Conservation (phyloP, 2,113 vertebrate genomes). For the Oncorhynchus gorbuscha region DNA sequence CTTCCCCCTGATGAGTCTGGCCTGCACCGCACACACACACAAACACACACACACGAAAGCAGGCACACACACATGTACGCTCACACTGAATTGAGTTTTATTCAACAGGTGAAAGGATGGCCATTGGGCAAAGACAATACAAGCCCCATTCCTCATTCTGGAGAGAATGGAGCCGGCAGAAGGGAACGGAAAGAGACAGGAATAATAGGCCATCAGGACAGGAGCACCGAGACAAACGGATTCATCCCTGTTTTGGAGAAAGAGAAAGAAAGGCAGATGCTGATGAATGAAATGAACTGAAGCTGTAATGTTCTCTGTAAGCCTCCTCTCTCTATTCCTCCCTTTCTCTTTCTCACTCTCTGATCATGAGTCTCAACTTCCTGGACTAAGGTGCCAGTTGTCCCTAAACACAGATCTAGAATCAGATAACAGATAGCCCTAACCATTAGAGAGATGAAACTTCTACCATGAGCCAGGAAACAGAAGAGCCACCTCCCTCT, state of each 20-base stretch:
- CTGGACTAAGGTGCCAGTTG: too few relatives aligned
- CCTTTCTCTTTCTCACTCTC: neutral
- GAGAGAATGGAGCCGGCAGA: constrained; percentile 51
- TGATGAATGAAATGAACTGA: constrained; percentile 72
- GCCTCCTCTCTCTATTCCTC: neutral
- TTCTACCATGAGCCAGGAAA: too few relatives aligned
- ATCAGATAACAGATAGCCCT: too few relatives aligned
- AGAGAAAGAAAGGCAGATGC: constrained; percentile 43
- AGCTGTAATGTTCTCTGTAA: constrained; percentile 35
- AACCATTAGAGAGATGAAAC: too few relatives aligned
- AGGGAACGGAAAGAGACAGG: constrained; percentile 44
- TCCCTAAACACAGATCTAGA: too few relatives aligned
- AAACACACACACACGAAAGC: neutral
- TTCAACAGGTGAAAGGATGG: constrained; percentile 52
- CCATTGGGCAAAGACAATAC: constrained; percentile 62
- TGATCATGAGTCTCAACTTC: neutral
- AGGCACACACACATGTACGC: neutral
- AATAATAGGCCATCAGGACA: constrained; percentile 72
- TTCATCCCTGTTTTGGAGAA: constrained; percentile 57
- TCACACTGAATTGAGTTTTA: constrained; percentile 39
- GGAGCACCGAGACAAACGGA: constrained; percentile 64
- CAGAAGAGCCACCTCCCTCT: too few relatives aligned
- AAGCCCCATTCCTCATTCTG: constrained; percentile 34
- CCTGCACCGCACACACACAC: neutral
- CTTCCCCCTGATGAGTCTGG: constrained; percentile 39